Percentiles rank a stretch among this genome's conserved stretches.
phyloP scores from a whole-genome alignment of 2,113 vertebrate species.

The Rhabdornis inornatus region DNA sequence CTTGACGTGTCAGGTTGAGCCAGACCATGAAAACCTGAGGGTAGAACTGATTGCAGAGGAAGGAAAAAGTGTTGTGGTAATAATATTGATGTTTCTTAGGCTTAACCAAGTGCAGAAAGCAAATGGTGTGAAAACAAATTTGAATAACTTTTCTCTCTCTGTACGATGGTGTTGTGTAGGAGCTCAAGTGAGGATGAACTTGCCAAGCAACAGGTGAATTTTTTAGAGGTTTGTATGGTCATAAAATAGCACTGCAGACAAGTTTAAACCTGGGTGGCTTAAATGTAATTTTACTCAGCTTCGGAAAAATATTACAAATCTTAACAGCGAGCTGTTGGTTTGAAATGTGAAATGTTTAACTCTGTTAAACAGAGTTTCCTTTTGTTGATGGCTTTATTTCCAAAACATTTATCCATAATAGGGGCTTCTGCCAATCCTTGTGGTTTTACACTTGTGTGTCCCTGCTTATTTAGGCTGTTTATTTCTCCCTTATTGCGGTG shows the following conservation, averaged over 20 bases:
- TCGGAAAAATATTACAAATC: not conserved
- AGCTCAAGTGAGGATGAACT: not conserved
- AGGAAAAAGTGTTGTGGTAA: not conserved
- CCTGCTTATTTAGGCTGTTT: not conserved
- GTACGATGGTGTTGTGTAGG: not conserved
- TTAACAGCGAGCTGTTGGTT: not conserved
- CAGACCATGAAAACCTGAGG: not conserved
- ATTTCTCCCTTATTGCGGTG: not conserved
- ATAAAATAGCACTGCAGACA: not conserved
- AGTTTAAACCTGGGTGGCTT: not conserved
- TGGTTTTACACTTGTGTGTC: not conserved
- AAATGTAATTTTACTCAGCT: not conserved
- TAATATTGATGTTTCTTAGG: not conserved
- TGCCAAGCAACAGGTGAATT: not conserved
- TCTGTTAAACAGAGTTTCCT: not conserved
- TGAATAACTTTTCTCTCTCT: not conserved
- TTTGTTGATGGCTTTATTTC: not conserved
- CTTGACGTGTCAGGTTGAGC: not conserved
- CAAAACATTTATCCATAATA: not conserved
- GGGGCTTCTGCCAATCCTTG: not conserved
- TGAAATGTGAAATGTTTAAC: too few relatives aligned
- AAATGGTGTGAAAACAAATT: not conserved
- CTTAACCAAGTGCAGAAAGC: not conserved
- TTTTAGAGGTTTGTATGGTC: not conserved
- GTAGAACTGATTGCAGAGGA: slow-evolving; percentile 15